Evolutionary conservation across 2,113 vertebrate genomes (phyloP).

Genomic region (Guaruba guarouba): DNA sequence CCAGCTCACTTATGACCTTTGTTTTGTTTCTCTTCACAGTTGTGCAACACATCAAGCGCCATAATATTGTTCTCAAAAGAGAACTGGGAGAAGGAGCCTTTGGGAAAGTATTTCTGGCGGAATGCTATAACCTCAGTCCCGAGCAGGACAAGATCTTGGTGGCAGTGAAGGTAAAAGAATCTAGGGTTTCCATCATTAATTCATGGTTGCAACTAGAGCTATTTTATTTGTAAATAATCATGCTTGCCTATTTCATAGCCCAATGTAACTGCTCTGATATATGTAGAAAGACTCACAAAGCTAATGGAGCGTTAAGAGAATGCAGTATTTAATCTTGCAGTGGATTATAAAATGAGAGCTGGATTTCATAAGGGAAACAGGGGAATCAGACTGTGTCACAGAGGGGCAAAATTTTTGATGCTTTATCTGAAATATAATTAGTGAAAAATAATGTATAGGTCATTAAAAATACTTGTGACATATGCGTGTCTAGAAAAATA

Average conservation of each 20-base stretch:
- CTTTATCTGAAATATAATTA: conserved; percentile 65
- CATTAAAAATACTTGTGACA: conserved; percentile 73
- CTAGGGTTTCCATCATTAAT: conserved; percentile 34
- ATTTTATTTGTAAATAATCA: neutral
- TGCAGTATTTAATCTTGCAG: neutral
- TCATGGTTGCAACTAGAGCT: neutral
- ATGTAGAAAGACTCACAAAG: neutral
- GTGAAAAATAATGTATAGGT: conserved; percentile 51
- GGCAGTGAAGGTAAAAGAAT: conserved; percentile 91
- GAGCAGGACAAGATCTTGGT: conserved; percentile 97
- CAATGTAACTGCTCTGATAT: neutral
- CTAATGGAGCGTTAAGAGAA: conserved; percentile 13
- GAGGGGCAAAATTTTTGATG: neutral
- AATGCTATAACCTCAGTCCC: conserved; percentile 94
- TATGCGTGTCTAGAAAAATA: neutral
- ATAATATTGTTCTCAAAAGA: conserved; percentile 97
- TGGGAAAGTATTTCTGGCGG: conserved; percentile 96
- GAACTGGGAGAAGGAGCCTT: conserved; percentile 98
- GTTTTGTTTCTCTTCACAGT: conserved; percentile 79
- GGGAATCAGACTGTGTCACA: neutral
- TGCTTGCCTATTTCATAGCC: neutral
- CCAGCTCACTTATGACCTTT: conserved; percentile 13
- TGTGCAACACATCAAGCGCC: conserved; percentile 97
- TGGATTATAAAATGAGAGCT: neutral
- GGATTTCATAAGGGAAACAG: neutral